phyloP scores from a whole-genome alignment of 30 jellyfish, hydroid and myxozoan genomes.

The Turritopsis dohrnii region DNA sequence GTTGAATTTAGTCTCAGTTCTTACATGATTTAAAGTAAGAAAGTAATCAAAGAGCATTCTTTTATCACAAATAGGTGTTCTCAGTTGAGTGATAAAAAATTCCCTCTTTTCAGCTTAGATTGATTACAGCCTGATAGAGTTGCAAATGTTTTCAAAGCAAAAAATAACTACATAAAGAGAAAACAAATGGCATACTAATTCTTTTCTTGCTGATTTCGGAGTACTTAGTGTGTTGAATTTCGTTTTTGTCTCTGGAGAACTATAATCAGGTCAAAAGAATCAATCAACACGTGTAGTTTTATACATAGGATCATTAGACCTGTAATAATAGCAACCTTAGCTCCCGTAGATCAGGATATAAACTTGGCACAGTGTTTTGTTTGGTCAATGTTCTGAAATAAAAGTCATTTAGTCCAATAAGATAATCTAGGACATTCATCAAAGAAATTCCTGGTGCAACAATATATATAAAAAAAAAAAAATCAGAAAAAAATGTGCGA shows the following conservation, averaged over 20 bases:
- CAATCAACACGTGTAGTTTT: neutral
- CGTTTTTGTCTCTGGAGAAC: slow-evolving; percentile 58
- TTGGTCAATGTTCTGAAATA: slow-evolving; percentile 56
- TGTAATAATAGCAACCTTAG: neutral
- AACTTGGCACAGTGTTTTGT: slow-evolving; percentile 73
- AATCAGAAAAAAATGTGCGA: too few species aligned
- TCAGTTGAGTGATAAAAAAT: too few species aligned
- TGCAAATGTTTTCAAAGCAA: too few species aligned
- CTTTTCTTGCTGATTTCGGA: slow-evolving; percentile 60
- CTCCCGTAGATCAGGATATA: slow-evolving; percentile 57
- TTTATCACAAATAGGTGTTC: neutral
- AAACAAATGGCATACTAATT: slow-evolving; percentile 40
- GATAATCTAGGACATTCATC: too few species aligned
- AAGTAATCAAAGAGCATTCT: neutral
- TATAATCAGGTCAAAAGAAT: slow-evolving; percentile 9
- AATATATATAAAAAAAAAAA: too few species aligned
- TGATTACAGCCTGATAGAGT: too few species aligned
- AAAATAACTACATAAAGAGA: neutral
- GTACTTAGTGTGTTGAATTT: slow-evolving; percentile 69
- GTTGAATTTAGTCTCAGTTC: too few species aligned
- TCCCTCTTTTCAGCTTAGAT: too few species aligned
- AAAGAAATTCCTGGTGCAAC: too few species aligned
- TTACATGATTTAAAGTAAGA: neutral
- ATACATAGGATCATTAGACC: neutral
- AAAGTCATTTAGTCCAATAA: too few species aligned